phyloP scores from a whole-genome alignment of 2,888 invertebrate genomes.

The Pterostichus madidus region DNA sequence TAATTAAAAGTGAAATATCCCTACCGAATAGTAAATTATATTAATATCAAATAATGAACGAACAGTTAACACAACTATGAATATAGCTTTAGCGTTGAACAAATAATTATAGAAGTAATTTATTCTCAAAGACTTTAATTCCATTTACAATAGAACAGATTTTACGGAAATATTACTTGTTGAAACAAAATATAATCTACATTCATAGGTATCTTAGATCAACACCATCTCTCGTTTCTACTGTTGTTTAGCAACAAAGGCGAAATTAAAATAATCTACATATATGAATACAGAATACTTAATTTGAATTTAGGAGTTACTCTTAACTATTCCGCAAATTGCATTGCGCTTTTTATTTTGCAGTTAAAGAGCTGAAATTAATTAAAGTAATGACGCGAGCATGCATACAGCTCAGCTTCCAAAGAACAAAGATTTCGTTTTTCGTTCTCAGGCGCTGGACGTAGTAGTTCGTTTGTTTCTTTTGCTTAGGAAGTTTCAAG shows the following conservation, averaged over 20 bases:
- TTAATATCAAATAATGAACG: too few relatives aligned
- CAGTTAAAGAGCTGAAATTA: conserved; percentile 61
- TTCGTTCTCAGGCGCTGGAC: conserved; percentile 31
- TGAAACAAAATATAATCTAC: conserved; percentile 11
- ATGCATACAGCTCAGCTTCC: conserved; percentile 27
- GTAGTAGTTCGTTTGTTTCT: conserved; percentile 13
- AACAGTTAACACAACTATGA: not conserved
- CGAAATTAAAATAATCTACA: conserved; percentile 47
- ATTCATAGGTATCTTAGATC: conserved; percentile 22
- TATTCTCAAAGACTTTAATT: conserved; percentile 31
- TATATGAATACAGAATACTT: conserved; percentile 53
- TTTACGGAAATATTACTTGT: conserved; percentile 28
- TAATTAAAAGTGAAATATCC: too few relatives aligned
- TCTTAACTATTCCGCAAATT: conserved; percentile 42
- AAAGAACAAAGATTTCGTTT: conserved; percentile 53
- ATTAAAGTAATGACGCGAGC: conserved; percentile 64
- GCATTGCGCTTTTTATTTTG: conserved; percentile 59
- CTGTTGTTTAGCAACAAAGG: conserved; percentile 30
- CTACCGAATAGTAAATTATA: not conserved
- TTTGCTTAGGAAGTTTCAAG: conserved; percentile 45
- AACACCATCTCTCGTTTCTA: conserved; percentile 10
- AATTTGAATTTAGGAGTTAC: conserved; percentile 42
- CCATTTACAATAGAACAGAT: conserved; percentile 23
- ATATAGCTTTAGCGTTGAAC: not conserved
- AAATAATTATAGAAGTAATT: conserved; percentile 39